phyloP scores from a whole-genome alignment of 1,140 invertebrate species.

The Caligus rogercresseyi region DNA sequence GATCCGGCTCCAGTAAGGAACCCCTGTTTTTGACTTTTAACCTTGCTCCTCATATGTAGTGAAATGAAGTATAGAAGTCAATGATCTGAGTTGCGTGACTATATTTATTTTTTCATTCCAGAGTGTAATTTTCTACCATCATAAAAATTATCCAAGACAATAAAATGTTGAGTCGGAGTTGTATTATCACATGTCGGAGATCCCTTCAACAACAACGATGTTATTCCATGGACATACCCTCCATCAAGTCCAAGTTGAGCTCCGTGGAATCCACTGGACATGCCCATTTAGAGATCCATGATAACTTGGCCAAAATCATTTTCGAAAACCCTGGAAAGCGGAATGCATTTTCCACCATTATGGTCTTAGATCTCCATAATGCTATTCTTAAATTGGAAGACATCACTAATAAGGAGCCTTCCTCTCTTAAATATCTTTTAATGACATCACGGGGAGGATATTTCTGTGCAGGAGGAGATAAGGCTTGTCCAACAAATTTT shows the following conservation, averaged over 20 bases:
- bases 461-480: not conserved
- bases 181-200: too few relatives aligned
- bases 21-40: too few relatives aligned
- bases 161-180: too few relatives aligned
- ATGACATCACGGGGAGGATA: not conserved
- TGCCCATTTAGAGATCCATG: not conserved
- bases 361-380: not conserved
- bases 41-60: too few relatives aligned
- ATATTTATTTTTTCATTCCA: too few relatives aligned
- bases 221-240: too few relatives aligned
- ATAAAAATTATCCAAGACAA: too few relatives aligned
- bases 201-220: too few relatives aligned
- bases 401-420: not conserved
- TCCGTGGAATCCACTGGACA: not conserved
- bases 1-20: too few relatives aligned
- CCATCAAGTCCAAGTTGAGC: not conserved
- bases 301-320: not conserved
- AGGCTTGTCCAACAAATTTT: not conserved
- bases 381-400: not conserved
- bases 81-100: too few relatives aligned
- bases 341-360: not conserved
- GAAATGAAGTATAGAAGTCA: too few relatives aligned
- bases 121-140: too few relatives aligned
- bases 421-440: not conserved
- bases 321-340: not conserved